Evolutionary conservation across 2,113 vertebrate species (phyloP).

Genomic region (Rhinogobius similis): DNA sequence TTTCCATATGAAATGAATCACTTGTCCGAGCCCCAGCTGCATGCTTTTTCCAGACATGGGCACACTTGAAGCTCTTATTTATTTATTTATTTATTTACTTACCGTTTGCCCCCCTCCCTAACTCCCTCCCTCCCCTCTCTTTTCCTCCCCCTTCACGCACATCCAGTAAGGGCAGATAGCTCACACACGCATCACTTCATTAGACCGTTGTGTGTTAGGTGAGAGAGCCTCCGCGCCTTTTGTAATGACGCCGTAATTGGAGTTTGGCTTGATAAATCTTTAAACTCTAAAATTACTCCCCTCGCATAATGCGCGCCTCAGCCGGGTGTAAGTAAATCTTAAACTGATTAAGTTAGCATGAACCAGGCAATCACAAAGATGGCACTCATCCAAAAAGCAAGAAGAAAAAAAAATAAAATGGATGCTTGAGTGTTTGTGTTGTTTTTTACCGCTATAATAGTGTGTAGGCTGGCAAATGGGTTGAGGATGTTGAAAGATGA

Average conservation of each 20-base stretch:
- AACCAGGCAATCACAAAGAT: constrained; percentile 99
- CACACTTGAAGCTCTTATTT: constrained; percentile 56
- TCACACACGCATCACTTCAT: constrained; percentile 89
- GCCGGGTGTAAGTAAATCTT: constrained; percentile 98
- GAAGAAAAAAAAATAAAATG: constrained; percentile 70
- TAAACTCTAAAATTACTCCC: constrained; percentile 97
- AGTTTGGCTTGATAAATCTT: constrained; percentile 99
- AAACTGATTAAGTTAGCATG: constrained; percentile 99
- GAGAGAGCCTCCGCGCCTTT: constrained; percentile 89
- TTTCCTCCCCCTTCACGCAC: constrained; percentile 35
- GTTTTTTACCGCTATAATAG: constrained; percentile 86
- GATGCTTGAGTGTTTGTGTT: constrained; percentile 85
- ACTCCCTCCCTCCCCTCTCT: background rate
- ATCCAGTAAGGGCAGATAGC: constrained; percentile 65
- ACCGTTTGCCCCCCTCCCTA: constrained; percentile 20
- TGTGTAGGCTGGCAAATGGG: constrained; percentile 89
- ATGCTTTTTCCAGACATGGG: constrained; percentile 52
- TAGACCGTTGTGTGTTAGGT: constrained; percentile 94
- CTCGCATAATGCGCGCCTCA: constrained; percentile 97
- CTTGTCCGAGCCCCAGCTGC: constrained; percentile 64
- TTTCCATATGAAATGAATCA: constrained; percentile 77
- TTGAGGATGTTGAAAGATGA: constrained; percentile 69
- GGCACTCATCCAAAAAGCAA: constrained; percentile 94
- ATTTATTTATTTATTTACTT: constrained; percentile 61
- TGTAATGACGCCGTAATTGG: constrained; percentile 98